Percentiles rank a stretch among this genome's conserved stretches.
phyloP scores from a whole-genome alignment of 2,797 vertebrate genomes.

The Typhlichthys subterraneus region DNA sequence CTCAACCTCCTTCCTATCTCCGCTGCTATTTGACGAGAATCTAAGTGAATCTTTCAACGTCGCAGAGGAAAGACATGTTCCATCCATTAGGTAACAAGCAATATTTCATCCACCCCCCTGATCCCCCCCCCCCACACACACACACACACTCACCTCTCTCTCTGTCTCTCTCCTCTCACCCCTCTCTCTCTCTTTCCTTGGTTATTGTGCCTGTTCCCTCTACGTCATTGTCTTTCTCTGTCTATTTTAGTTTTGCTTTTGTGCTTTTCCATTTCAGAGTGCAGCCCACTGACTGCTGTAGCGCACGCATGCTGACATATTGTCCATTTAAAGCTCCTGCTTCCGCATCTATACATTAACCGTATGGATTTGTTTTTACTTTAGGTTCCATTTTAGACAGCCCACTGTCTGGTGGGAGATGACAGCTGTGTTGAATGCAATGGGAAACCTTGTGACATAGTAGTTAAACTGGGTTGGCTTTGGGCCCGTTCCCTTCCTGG shows the following conservation, averaged over 20 bases:
- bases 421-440: constrained; percentile 56
- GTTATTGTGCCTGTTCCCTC: constrained; percentile 47
- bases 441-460: constrained; percentile 51
- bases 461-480: constrained; percentile 53
- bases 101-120: constrained; percentile 38
- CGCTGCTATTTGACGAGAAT: constrained; percentile 26
- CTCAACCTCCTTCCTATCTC: constrained; percentile 10
- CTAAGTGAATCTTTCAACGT: constrained; percentile 57
- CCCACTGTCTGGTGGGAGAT: constrained; percentile 41
- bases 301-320: constrained; percentile 28
- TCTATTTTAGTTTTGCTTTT: constrained; percentile 57
- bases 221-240: constrained; percentile 43
- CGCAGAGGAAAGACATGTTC: constrained; percentile 46
- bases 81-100: constrained; percentile 42
- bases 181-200: constrained; percentile 17
- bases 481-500: constrained; percentile 46
- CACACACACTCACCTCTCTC: too few relatives aligned
- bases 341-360: too few relatives aligned
- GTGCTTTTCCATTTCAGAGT: constrained; percentile 30
- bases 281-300: constrained; percentile 28
- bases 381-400: too few relatives aligned
- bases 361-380: too few relatives aligned
- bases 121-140: too few relatives aligned
- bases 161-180: constrained; percentile 12
- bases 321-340: too few relatives aligned